These are phyloP conservation scores for Leptinotarsa rubiginosa DNA, from an alignment of 2,888 invertebrate species.

Conservation along the genomic window DNA sequence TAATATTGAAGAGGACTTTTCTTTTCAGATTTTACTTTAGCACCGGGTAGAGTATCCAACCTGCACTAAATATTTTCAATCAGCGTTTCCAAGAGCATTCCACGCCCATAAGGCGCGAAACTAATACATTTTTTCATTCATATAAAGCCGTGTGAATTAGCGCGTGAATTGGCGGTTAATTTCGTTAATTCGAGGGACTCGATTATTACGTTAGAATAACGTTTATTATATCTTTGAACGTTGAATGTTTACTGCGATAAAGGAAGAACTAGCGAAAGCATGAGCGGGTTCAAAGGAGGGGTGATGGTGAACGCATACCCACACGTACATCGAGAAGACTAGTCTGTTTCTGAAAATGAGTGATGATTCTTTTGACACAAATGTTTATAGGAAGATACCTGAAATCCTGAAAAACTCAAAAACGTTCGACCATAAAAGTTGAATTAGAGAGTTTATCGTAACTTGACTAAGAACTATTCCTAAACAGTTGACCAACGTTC, in stretches of 20 bases:
- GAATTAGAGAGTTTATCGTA: too few relatives aligned
- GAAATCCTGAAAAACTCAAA: too few relatives aligned
- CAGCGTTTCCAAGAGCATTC: slow-evolving; percentile 17
- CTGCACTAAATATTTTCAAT: neutral
- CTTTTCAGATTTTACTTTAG: neutral
- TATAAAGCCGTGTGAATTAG: slow-evolving; percentile 52
- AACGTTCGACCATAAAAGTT: too few relatives aligned
- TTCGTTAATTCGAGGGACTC: slow-evolving; percentile 49
- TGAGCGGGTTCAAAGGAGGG: neutral
- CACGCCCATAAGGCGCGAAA: slow-evolving; percentile 12
- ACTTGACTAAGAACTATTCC: too few relatives aligned
- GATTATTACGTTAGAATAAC: slow-evolving; percentile 12
- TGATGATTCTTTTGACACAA: too few relatives aligned
- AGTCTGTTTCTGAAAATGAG: too few relatives aligned
- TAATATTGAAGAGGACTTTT: neutral
- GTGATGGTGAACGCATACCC: neutral
- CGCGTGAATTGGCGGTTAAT: slow-evolving; percentile 54
- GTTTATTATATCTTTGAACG: slow-evolving; percentile 3
- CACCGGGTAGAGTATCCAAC: slow-evolving; percentile 4
- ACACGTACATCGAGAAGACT: neutral
- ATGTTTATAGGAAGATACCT: too few relatives aligned
- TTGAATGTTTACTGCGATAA: neutral
- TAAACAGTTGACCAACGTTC: too few relatives aligned
- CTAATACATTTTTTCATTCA: slow-evolving; percentile 16
- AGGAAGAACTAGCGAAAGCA: neutral